Percentiles rank a stretch among this genome's conserved stretches.
These are phyloP conservation scores for Scaptomyza graminum DNA, from an alignment of 1,140 invertebrate species.

Conservation along the genomic window DNA sequence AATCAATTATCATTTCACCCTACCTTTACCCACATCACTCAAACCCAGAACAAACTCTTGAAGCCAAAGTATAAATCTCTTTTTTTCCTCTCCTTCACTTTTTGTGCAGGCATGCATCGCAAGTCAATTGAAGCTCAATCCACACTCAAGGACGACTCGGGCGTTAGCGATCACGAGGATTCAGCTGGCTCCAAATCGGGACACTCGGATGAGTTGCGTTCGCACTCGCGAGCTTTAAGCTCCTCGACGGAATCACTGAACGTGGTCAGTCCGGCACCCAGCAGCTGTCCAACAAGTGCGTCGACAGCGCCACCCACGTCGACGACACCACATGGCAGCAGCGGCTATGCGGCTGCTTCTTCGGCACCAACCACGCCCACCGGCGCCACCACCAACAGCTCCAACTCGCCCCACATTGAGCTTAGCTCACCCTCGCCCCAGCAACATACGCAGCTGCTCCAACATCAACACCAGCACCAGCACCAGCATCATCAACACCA, in stretches of 20 bases:
- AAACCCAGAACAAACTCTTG: too few relatives aligned
- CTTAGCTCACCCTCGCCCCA: slow-evolving; percentile 69
- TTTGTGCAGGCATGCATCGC: slow-evolving; percentile 96
- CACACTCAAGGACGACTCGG: slow-evolving; percentile 92
- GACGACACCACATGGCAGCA: slow-evolving; percentile 60
- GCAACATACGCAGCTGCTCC: slow-evolving; percentile 27
- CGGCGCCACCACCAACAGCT: slow-evolving; percentile 66
- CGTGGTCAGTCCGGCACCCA: slow-evolving; percentile 76
- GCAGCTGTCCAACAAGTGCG: slow-evolving; percentile 57
- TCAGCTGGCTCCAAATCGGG: slow-evolving; percentile 72
- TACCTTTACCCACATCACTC: too few relatives aligned
- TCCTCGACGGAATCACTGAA: slow-evolving; percentile 79
- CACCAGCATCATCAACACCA: slow-evolving; percentile 34
- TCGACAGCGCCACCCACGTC: slow-evolving; percentile 59
- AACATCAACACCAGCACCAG: slow-evolving; percentile 22
- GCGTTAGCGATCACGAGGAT: slow-evolving; percentile 79
- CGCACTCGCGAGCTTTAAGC: slow-evolving; percentile 53
- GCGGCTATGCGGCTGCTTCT: slow-evolving; percentile 54
- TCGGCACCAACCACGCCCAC: slow-evolving; percentile 65
- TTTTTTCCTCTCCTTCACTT: slow-evolving; percentile 4
- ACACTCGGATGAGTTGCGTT: slow-evolving; percentile 64
- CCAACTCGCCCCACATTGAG: slow-evolving; percentile 75
- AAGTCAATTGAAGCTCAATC: slow-evolving; percentile 98
- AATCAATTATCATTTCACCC: too few relatives aligned
- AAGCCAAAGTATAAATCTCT: not conserved